Percentiles rank a stretch among this genome's conserved stretches.
These are phyloP conservation scores for Achroia grisella DNA, from an alignment of 1,140 invertebrate species.

Conservation along the genomic window DNA sequence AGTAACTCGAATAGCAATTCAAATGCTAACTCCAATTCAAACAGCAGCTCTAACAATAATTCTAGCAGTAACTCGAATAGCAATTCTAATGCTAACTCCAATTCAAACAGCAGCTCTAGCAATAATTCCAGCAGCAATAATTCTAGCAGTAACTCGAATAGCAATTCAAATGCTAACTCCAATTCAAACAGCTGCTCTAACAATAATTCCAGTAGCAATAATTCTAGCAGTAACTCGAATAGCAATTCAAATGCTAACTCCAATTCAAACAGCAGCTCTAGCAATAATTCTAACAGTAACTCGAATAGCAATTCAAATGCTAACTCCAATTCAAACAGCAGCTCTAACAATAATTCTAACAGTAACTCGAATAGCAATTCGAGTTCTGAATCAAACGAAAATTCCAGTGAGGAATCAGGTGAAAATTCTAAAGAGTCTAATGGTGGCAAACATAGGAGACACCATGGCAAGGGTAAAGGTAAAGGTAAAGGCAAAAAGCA, in stretches of 20 bases:
- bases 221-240: background rate
- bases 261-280: background rate
- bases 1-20: background rate
- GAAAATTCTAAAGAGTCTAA: too few species aligned
- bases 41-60: background rate
- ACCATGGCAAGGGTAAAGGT: too few species aligned
- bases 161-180: background rate
- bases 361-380: background rate
- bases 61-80: background rate
- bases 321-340: background rate
- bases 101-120: background rate
- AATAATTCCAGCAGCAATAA: background rate
- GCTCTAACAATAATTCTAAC: background rate
- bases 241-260: too few species aligned
- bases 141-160: background rate
- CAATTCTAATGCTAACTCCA: background rate
- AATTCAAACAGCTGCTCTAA: background rate
- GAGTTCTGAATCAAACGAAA: too few species aligned
- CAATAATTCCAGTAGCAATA: background rate
- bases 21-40: background rate
- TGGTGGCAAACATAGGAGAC: too few species aligned
- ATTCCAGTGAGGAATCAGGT: too few species aligned
- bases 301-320: background rate
- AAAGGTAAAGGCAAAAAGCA: background rate
- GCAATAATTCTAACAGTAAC: background rate